These are phyloP conservation scores for Varanus salvator DNA, from an alignment of 2,113 vertebrate species.

Conservation along the genomic window DNA sequence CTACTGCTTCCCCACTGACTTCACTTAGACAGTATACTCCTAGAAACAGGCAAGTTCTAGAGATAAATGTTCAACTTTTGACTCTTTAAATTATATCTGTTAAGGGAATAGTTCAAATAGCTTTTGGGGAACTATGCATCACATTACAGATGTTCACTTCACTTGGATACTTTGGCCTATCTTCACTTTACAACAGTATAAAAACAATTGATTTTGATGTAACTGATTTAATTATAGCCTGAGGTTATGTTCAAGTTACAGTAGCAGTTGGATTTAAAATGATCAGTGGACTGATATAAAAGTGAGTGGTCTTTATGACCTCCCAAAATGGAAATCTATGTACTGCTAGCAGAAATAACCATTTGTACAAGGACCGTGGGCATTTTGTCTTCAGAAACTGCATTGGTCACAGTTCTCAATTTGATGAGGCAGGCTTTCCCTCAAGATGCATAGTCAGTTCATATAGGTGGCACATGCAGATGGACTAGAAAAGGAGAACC, in stretches of 20 bases:
- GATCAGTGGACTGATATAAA: slow-evolving; percentile 8
- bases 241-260: background rate
- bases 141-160: slow-evolving; percentile 16
- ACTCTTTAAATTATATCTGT: background rate
- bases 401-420: background rate
- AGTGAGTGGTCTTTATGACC: background rate
- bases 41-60: slow-evolving; percentile 88
- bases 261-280: background rate
- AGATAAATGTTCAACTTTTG: background rate
- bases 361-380: background rate
- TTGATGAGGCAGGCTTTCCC: background rate
- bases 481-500: background rate
- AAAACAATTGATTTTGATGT: background rate
- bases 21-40: slow-evolving; percentile 91
- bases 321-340: slow-evolving; percentile 10
- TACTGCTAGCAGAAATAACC: background rate
- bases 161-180: background rate
- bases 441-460: background rate
- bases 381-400: background rate
- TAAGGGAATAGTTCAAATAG: background rate
- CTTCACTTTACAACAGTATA: background rate
- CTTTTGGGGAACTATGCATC: background rate
- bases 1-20: slow-evolving; percentile 87
- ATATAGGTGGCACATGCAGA: background rate
- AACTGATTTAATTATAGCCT: background rate